These are phyloP conservation scores for Paracentrotus lividus DNA, from an alignment of 53 echinoderm and acorn worm species.

Conservation along the genomic window DNA sequence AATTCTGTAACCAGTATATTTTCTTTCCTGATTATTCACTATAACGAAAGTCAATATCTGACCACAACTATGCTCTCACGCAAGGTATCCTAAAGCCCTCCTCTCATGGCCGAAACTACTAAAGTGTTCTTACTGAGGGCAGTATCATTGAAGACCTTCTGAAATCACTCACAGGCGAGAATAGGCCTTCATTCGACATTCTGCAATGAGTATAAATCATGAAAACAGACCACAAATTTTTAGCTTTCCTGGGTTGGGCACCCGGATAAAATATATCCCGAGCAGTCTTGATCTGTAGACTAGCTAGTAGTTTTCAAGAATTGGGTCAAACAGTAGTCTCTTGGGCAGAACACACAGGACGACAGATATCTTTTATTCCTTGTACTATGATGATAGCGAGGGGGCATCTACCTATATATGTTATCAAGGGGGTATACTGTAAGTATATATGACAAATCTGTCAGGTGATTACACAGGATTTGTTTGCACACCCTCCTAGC, in stretches of 20 bases:
- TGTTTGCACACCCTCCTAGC: background rate
- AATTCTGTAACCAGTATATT: background rate
- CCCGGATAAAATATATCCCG: too few relatives aligned
- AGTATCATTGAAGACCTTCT: background rate
- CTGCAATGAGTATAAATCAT: background rate
- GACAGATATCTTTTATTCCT: background rate
- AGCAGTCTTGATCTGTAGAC: background rate
- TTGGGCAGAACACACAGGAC: conserved; percentile 36
- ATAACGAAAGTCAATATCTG: background rate
- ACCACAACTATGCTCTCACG: conserved; percentile 40
- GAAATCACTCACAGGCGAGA: background rate
- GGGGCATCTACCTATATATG: background rate
- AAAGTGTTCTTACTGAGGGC: background rate
- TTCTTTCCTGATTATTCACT: background rate
- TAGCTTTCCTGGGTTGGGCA: background rate
- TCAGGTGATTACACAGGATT: background rate
- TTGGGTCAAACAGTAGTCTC: conserved; percentile 32
- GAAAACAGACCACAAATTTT: too few relatives aligned
- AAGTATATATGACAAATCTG: background rate
- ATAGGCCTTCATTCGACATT: background rate
- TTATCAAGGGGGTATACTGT: background rate
- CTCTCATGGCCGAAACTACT: background rate
- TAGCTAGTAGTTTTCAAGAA: background rate
- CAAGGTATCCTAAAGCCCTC: background rate
- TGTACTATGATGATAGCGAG: background rate